Percentiles rank a stretch among this genome's conserved stretches.
phyloP scores from a whole-genome alignment of 1,140 invertebrate genomes.

The Drosophila bocki region DNA sequence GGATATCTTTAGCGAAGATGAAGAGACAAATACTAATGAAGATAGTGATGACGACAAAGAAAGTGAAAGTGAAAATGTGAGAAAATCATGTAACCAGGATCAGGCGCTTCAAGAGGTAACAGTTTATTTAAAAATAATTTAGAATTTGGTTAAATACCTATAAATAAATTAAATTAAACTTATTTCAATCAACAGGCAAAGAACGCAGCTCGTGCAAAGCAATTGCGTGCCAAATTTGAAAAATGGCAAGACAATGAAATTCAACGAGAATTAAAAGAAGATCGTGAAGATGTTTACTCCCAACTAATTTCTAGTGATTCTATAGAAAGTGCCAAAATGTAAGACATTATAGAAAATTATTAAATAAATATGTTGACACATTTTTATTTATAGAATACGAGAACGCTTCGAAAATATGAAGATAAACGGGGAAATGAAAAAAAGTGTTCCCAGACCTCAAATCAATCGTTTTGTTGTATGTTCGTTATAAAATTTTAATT shows the following conservation, averaged over 20 bases:
- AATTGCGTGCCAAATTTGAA: constrained; percentile 95
- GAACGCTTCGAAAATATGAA: constrained; percentile 93
- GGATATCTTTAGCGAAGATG: constrained; percentile 82
- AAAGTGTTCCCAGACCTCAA: constrained; percentile 87
- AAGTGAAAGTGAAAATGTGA: constrained; percentile 3
- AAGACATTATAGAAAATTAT: constrained; percentile 57
- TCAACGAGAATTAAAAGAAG: constrained; percentile 85
- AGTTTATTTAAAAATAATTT: not conserved
- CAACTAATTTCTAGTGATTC: constrained; percentile 87
- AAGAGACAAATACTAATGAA: constrained; percentile 5
- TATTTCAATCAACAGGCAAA: constrained; percentile 87
- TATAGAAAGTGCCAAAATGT: constrained; percentile 90
- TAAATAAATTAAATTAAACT: not conserved
- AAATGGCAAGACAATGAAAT: constrained; percentile 93
- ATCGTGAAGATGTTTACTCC: constrained; percentile 79
- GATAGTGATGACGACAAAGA: constrained; percentile 65
- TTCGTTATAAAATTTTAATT: constrained; percentile 2
- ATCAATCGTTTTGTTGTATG: constrained; percentile 95
- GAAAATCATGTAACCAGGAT: constrained; percentile 23
- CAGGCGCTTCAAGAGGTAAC: constrained; percentile 64
- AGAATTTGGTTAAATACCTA: not conserved
- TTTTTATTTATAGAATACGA: constrained; percentile 87
- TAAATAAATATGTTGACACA: not conserved
- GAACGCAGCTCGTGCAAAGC: constrained; percentile 93
- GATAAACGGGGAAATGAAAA: constrained; percentile 86